Percentiles rank a stretch among this genome's conserved stretches.
Conservation (phyloP, 1,140 invertebrate species). For the Drosophila kanapiae region DNA sequence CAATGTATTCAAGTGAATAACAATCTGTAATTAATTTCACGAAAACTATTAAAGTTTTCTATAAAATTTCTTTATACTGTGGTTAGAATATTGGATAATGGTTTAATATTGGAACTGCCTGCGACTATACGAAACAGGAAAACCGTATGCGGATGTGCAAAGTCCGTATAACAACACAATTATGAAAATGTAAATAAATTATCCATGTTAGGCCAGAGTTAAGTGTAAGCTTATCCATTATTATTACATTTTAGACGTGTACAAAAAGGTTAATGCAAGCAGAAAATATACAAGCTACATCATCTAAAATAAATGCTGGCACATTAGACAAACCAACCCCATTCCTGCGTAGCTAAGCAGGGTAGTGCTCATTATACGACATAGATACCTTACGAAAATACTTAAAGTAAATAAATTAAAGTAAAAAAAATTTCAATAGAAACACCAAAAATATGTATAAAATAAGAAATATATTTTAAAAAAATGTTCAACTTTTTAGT, state of each 20-base stretch:
- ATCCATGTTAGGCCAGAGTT: slow-evolving; percentile 22
- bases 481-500: slow-evolving; percentile 59
- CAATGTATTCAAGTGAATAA: not conserved
- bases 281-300: not conserved
- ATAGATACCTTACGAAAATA: slow-evolving; percentile 4
- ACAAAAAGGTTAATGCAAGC: slow-evolving; percentile 10
- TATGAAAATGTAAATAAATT: slow-evolving; percentile 57
- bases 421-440: slow-evolving; percentile 13
- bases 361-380: not conserved
- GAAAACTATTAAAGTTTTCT: not conserved
- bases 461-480: slow-evolving; percentile 42
- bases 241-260: slow-evolving; percentile 16
- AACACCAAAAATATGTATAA: slow-evolving; percentile 24
- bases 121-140: not conserved
- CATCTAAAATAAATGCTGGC: slow-evolving; percentile 17
- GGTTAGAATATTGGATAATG: slow-evolving; percentile 12
- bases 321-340: slow-evolving; percentile 2
- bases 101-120: not conserved
- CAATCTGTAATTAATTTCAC: not conserved
- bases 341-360: not conserved
- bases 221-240: slow-evolving; percentile 25
- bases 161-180: slow-evolving; percentile 27
- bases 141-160: slow-evolving; percentile 8
- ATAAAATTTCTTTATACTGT: slow-evolving; percentile 12
- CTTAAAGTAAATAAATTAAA: slow-evolving; percentile 15